A percentile compares a stretch with the other conserved stretches of the same genome.
Evolutionary conservation across 2,888 invertebrate species (phyloP).

Genomic region (Diarsia brunnea): DNA sequence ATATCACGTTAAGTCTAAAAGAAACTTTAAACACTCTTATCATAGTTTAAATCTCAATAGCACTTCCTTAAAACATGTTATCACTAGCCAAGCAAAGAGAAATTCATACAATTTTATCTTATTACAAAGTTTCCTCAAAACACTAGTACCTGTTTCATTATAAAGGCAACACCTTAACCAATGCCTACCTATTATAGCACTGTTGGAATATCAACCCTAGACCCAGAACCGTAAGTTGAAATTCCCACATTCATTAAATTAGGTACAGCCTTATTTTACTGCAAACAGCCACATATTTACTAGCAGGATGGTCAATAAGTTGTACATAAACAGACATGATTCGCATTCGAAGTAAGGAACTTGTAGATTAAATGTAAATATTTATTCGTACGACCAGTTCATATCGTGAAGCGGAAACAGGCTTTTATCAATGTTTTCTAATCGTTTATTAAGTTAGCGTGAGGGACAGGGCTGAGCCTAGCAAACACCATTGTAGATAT

Average conservation of each 20-base stretch:
- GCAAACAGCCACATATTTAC: slow-evolving; percentile 18
- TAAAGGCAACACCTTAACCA: not conserved
- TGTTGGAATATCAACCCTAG: not conserved
- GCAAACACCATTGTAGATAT: not conserved
- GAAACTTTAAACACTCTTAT: slow-evolving; percentile 28
- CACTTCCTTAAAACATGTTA: slow-evolving; percentile 46
- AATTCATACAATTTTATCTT: slow-evolving; percentile 43
- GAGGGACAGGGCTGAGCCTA: slow-evolving; percentile 34
- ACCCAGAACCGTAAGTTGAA: not conserved
- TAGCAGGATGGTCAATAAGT: slow-evolving; percentile 44
- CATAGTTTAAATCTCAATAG: slow-evolving; percentile 38
- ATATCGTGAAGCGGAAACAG: slow-evolving; percentile 55
- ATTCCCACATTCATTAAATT: not conserved
- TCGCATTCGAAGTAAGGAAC: slow-evolving; percentile 54
- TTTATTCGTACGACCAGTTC: slow-evolving; percentile 55
- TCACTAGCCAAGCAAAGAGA: slow-evolving; percentile 37
- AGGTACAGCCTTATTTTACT: not conserved
- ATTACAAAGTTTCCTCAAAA: slow-evolving; percentile 40
- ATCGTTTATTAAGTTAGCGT: slow-evolving; percentile 57
- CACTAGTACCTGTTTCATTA: not conserved
- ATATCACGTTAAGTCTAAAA: slow-evolving; percentile 7
- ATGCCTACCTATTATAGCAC: not conserved
- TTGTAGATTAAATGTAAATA: slow-evolving; percentile 53
- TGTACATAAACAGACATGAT: slow-evolving; percentile 50
- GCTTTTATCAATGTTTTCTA: slow-evolving; percentile 63